phyloP scores from a whole-genome alignment of 2,888 invertebrate genomes.

The Tetheella fluctuosa region DNA sequence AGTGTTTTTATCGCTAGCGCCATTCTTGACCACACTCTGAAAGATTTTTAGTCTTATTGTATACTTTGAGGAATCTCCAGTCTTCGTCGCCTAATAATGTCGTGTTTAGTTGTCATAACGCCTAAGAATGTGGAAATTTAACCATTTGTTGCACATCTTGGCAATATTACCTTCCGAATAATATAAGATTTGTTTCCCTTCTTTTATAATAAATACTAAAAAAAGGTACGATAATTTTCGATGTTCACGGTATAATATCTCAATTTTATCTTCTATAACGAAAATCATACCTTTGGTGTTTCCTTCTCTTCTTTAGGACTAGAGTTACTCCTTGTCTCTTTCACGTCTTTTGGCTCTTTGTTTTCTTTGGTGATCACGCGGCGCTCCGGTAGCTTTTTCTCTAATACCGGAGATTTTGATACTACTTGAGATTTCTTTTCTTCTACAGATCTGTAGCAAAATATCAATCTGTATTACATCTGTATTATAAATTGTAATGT shows the following conservation, averaged over 20 bases:
- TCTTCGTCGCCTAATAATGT: too few relatives aligned
- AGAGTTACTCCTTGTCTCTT: slow-evolving; percentile 51
- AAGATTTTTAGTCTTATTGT: slow-evolving; percentile 21
- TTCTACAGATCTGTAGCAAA: slow-evolving; percentile 48
- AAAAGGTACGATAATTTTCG: too few relatives aligned
- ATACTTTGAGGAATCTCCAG: neutral
- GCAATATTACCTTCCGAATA: too few relatives aligned
- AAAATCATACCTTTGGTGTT: slow-evolving; percentile 39
- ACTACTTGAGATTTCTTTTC: slow-evolving; percentile 53
- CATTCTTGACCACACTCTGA: slow-evolving; percentile 66
- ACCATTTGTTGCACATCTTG: too few relatives aligned
- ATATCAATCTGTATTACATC: too few relatives aligned
- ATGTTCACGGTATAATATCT: too few relatives aligned
- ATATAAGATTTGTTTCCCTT: too few relatives aligned
- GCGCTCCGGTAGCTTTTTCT: slow-evolving; percentile 59
- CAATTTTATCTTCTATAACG: too few relatives aligned
- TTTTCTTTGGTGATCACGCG: slow-evolving; percentile 66
- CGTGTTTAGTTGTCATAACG: too few relatives aligned
- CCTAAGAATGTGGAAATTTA: too few relatives aligned
- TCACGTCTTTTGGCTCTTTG: slow-evolving; percentile 69
- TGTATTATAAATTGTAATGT: too few relatives aligned
- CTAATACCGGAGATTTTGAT: slow-evolving; percentile 44
- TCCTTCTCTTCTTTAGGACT: slow-evolving; percentile 54
- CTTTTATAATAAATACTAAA: too few relatives aligned
- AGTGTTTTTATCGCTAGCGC: slow-evolving; percentile 48